Evolutionary conservation across 2,113 vertebrate genomes (phyloP).

Genomic region (Tragelaphus strepsiceros): DNA sequence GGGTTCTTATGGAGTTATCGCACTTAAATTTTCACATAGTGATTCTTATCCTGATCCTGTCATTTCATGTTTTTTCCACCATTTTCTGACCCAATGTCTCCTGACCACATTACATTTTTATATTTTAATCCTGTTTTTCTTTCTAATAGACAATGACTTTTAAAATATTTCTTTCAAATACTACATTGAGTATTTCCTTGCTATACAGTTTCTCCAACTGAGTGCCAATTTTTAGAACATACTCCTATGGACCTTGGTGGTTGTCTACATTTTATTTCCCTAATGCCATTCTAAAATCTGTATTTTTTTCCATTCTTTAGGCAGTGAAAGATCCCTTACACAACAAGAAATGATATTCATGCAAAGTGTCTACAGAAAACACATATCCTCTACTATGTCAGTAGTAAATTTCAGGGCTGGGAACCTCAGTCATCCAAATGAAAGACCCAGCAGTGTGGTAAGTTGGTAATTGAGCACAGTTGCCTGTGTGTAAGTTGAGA

Average conservation of each 20-base stretch:
- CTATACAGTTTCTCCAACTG: not conserved
- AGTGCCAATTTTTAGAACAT: not conserved
- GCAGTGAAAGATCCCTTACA: not conserved
- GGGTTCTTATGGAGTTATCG: not conserved
- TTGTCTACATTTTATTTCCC: not conserved
- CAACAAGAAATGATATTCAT: not conserved
- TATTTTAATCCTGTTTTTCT: not conserved
- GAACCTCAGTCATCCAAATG: not conserved
- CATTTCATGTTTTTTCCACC: not conserved
- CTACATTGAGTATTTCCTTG: not conserved
- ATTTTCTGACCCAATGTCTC: not conserved
- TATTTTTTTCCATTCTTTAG: not conserved
- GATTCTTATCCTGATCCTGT: not conserved
- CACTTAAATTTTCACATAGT: not conserved
- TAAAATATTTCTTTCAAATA: not conserved
- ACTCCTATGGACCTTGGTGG: not conserved
- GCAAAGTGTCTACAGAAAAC: not conserved
- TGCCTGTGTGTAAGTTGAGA: not conserved
- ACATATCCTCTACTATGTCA: not conserved
- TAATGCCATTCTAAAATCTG: not conserved
- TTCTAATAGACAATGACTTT: not conserved
- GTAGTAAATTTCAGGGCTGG: not conserved
- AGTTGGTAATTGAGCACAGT: not conserved
- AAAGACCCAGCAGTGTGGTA: not conserved
- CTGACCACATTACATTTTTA: not conserved